Conservation (phyloP, 2,888 invertebrate genomes). For the Exephanes ischioxanthus region DNA sequence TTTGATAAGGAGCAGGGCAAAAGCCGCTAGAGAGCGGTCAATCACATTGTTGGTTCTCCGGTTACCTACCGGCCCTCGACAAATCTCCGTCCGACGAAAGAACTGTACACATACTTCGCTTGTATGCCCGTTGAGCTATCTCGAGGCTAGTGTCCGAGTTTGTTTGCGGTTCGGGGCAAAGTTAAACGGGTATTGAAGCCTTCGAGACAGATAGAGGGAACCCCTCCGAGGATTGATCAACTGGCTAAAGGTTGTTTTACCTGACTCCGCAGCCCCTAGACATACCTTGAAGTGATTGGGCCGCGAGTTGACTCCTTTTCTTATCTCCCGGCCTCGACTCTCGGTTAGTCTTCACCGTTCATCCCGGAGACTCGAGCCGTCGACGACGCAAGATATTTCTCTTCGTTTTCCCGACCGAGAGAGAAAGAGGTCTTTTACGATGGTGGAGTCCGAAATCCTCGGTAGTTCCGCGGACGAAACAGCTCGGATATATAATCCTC, state of each 20-base stretch:
- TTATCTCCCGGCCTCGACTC: slow-evolving; percentile 51
- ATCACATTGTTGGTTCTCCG: slow-evolving; percentile 46
- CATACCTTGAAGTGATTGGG: slow-evolving; percentile 34
- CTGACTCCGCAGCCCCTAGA: slow-evolving; percentile 24
- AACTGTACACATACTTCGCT: slow-evolving; percentile 24
- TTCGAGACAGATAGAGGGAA: slow-evolving; percentile 36
- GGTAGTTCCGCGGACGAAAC: slow-evolving; percentile 24
- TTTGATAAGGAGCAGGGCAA: slow-evolving; percentile 54
- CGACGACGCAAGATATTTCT: slow-evolving; percentile 5
- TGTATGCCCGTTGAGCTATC: slow-evolving; percentile 27
- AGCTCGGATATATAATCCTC: slow-evolving; percentile 14
- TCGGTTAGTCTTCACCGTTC: neutral
- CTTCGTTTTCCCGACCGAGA: slow-evolving; percentile 25
- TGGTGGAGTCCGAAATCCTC: slow-evolving; percentile 35
- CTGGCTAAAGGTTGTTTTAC: slow-evolving; percentile 49
- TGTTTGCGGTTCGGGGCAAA: slow-evolving; percentile 56
- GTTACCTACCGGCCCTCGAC: slow-evolving; percentile 21
- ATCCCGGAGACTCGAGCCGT: neutral
- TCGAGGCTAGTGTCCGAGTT: slow-evolving; percentile 37
- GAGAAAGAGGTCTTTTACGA: slow-evolving; percentile 54
- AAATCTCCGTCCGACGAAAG: slow-evolving; percentile 35
- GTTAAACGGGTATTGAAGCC: slow-evolving; percentile 35
- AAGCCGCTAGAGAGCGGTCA: slow-evolving; percentile 15
- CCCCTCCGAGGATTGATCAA: slow-evolving; percentile 20
- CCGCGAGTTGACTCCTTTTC: slow-evolving; percentile 51